A percentile compares a stretch with the other conserved stretches of the same genome.
Conservation (phyloP, 2,113 vertebrate genomes). For the Gasterosteus aculeatus region DNA sequence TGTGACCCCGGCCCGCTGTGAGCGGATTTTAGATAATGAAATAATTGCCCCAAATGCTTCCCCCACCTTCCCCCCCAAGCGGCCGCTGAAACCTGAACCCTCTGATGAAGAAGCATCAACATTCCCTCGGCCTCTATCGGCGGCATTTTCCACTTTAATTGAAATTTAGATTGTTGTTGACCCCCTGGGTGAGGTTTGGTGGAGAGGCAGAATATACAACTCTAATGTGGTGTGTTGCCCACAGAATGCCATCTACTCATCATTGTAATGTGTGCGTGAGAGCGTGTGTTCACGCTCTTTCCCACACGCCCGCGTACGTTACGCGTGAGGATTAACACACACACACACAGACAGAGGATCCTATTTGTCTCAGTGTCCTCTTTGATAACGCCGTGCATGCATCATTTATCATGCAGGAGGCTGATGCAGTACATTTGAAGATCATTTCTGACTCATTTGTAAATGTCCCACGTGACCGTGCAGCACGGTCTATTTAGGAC, state of each 20-base stretch:
- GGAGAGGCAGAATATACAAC: slow-evolving; percentile 25
- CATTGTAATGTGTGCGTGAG: background rate
- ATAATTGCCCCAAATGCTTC: slow-evolving; percentile 72
- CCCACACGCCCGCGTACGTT: slow-evolving; percentile 24
- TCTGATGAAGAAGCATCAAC: slow-evolving; percentile 57
- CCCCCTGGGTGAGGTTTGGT: slow-evolving; percentile 60
- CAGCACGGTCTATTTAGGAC: background rate
- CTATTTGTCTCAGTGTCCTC: slow-evolving; percentile 5
- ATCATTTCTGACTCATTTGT: slow-evolving; percentile 32
- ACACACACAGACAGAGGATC: slow-evolving; percentile 1
- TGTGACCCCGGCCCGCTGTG: slow-evolving; percentile 45
- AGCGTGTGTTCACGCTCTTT: slow-evolving; percentile 33
- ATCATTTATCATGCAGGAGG: slow-evolving; percentile 35
- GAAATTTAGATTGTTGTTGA: slow-evolving; percentile 77
- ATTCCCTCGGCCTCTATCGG: slow-evolving; percentile 57
- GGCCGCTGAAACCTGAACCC: slow-evolving; percentile 48
- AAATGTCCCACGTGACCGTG: slow-evolving; percentile 1
- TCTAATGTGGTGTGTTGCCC: slow-evolving; percentile 40
- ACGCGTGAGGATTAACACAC: slow-evolving; percentile 29
- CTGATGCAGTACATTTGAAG: slow-evolving; percentile 1
- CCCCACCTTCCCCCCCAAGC: background rate
- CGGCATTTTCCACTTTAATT: slow-evolving; percentile 71
- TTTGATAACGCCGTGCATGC: slow-evolving; percentile 18
- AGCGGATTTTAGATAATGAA: slow-evolving; percentile 74
- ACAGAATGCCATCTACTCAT: slow-evolving; percentile 48